Evolutionary conservation across 2,797 vertebrate genomes (phyloP).

Genomic region (Enteromius anoplus): DNA sequence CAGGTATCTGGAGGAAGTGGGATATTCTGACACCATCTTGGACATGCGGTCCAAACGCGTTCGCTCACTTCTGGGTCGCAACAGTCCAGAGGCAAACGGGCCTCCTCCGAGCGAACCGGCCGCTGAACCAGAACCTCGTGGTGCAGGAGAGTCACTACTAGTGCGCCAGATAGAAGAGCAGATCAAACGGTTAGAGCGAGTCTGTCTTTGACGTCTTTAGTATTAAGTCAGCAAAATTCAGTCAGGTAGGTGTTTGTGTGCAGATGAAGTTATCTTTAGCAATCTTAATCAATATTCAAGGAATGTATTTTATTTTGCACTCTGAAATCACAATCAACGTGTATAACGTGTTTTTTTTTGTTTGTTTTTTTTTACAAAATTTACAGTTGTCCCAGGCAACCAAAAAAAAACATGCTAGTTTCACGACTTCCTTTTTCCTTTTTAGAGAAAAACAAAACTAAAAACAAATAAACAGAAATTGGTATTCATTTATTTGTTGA

Average conservation of each 20-base stretch:
- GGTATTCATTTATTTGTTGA: no score
- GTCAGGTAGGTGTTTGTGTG: not conserved
- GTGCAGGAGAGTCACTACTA: slow-evolving; percentile 80
- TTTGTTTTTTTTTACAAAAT: not conserved
- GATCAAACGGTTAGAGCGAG: slow-evolving; percentile 84
- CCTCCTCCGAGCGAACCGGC: slow-evolving; percentile 68
- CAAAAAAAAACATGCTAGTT: no score
- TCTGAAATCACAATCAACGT: not conserved
- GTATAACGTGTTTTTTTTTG: no score
- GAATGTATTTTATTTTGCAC: not conserved
- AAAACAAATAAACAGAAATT: no score
- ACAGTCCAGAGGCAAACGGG: slow-evolving; percentile 84
- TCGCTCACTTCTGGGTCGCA: slow-evolving; percentile 85
- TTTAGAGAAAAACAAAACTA: no score
- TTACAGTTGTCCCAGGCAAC: not conserved
- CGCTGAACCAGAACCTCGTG: slow-evolving; percentile 71
- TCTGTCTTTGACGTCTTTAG: not conserved
- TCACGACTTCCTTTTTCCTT: no score
- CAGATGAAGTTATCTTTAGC: not conserved
- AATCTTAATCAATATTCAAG: not conserved
- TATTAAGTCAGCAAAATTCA: not conserved
- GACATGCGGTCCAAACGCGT: slow-evolving; percentile 90
- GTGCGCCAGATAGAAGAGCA: slow-evolving; percentile 92
- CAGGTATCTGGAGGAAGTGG: slow-evolving; percentile 92
- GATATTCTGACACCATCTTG: slow-evolving; percentile 90